Evolutionary conservation across 2,888 invertebrate genomes (phyloP), one percentile per base, ranked within the genome.

Genomic region (Neoitamus cyanurus): DNA sequence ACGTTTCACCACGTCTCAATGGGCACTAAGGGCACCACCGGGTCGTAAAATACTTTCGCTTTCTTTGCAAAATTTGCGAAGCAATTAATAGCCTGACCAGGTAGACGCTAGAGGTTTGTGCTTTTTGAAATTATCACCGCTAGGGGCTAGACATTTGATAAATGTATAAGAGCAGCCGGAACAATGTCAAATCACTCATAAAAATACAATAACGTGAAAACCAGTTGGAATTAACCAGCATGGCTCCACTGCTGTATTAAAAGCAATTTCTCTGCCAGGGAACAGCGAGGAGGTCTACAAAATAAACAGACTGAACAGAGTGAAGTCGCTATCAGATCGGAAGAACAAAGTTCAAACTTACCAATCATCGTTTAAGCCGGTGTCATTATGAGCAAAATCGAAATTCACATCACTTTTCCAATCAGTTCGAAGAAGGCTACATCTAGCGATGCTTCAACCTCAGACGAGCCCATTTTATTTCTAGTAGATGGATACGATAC

Each of bases 11-110:
- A 31, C 36, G 48, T 46, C 46, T 48, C 46, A 78, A 48, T 48
- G 46, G 78, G 78, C 78, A 46, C 78, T 78, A 78, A 48, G 48
- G 78, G 42, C 78, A 75, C 34, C 75, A 25, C 34, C 75, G 34
- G 75, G 31, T 37, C 36, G 75, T 75, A 36, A 37, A 37, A 75
- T 4, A 75, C 75, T 75, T 75, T 75, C 75, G 75, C 75, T 75
- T 75, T 75, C 37, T 36, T 37, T 75, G 70, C 58, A 70, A 70
- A 70, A 70, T 31, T 70, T 15, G 15, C 70, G 70, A 70, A 70
- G 31, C 30, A 70, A 70, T 70, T 58, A 58, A 58, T 58, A 25
- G 58, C 20, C 37, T 20, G n/a, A 31, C 72, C 25, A 25, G 28
- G 34, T 31, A 72, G 20, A 72, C 13, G 13, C 30, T 15, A 31